phyloP scores from a whole-genome alignment of 2,888 invertebrate genomes.

The Amphiduros pacificus region DNA sequence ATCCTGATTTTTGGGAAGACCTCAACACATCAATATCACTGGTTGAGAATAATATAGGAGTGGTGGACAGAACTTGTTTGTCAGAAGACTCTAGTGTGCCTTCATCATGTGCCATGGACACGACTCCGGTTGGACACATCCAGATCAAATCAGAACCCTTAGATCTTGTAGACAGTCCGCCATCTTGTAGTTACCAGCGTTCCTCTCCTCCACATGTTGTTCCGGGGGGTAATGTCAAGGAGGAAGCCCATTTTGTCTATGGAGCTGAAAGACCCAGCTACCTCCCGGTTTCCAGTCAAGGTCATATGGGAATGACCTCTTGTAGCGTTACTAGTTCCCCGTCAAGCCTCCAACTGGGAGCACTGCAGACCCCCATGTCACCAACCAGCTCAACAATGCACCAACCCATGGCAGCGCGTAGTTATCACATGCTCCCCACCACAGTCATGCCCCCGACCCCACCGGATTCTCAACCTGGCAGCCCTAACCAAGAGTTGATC shows the following conservation, averaged over 20 bases:
- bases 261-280: too few species aligned
- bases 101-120: too few species aligned
- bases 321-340: background rate
- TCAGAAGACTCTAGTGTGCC: too few species aligned
- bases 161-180: too few species aligned
- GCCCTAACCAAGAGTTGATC: background rate
- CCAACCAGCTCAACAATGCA: background rate
- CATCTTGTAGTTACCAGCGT: slow-evolving; percentile 7
- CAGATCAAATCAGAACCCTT: too few species aligned
- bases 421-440: background rate
- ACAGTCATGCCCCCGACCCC: slow-evolving; percentile 15
- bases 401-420: background rate
- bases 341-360: background rate
- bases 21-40: too few species aligned
- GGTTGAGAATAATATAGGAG: too few species aligned
- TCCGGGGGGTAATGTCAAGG: too few species aligned
- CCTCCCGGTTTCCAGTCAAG: background rate
- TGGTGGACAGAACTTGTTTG: too few species aligned
- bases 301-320: background rate
- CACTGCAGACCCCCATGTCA: background rate
- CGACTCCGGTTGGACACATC: too few species aligned
- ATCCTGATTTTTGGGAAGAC: slow-evolving; percentile 2
- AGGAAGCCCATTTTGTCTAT: too few species aligned
- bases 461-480: slow-evolving; percentile 3
- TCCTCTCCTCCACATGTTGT: too few species aligned